Conservation (phyloP, 64 coral and sea anemone genomes). For the Hydrozoanthus tunicans region DNA sequence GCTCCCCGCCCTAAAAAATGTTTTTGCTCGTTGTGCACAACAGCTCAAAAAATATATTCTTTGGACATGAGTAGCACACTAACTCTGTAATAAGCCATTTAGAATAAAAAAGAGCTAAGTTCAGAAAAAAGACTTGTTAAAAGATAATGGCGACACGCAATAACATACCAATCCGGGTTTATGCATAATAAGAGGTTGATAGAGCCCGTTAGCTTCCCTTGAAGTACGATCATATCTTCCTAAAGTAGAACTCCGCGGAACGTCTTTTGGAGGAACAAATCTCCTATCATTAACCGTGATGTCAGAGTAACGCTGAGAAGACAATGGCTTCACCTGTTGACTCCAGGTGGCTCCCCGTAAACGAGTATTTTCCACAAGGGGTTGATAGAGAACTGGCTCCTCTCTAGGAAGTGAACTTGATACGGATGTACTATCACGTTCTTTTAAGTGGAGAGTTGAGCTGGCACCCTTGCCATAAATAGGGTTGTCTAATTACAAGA, state of each 20-base stretch:
- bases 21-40: no score
- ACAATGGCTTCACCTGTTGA: conserved; percentile 1
- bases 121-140: background rate
- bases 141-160: background rate
- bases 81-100: no score
- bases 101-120: no score
- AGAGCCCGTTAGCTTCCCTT: conserved; percentile 12
- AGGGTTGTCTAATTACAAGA: conserved; percentile 21
- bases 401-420: conserved; percentile 12
- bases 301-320: conserved; percentile 10
- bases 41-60: no score
- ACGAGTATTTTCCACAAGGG: conserved; percentile 36
- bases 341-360: conserved; percentile 34
- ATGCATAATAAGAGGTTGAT: conserved; percentile 38
- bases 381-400: conserved; percentile 13
- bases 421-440: background rate
- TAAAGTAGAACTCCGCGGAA: conserved; percentile 13
- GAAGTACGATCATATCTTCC: conserved; percentile 10
- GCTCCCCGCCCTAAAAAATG: no score
- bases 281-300: background rate
- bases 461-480: conserved; percentile 24
- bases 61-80: no score
- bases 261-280: background rate
- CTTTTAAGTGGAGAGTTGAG: conserved; percentile 17
- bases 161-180: conserved; percentile 9